A percentile compares a stretch with the other conserved stretches of the same genome.
Evolutionary conservation across 1,140 invertebrate genomes (phyloP).

Genomic region (Neocloeon triangulifer): DNA sequence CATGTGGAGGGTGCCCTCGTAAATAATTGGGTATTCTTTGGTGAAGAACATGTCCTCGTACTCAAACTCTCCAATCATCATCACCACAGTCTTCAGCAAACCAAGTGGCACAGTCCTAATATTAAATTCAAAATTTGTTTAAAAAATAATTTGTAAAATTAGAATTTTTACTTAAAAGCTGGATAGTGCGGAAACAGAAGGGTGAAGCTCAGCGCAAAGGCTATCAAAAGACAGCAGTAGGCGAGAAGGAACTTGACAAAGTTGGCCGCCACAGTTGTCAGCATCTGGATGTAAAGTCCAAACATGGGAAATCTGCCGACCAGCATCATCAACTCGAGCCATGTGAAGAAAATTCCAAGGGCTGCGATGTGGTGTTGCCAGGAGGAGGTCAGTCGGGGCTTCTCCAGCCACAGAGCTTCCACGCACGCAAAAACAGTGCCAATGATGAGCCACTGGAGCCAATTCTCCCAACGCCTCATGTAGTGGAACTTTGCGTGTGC

Average conservation of each 20-base stretch:
- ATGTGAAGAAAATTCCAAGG: slow-evolving; percentile 47
- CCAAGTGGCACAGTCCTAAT: slow-evolving; percentile 31
- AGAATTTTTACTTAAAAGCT: slow-evolving; percentile 25
- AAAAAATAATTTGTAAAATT: no score
- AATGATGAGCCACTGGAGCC: slow-evolving; percentile 55
- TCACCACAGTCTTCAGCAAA: slow-evolving; percentile 57
- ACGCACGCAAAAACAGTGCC: slow-evolving; percentile 35
- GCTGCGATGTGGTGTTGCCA: slow-evolving; percentile 66
- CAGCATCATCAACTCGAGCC: slow-evolving; percentile 62
- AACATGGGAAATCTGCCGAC: slow-evolving; percentile 65
- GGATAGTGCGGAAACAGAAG: slow-evolving; percentile 54
- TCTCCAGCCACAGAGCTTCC: slow-evolving; percentile 7
- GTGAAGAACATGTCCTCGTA: slow-evolving; percentile 64
- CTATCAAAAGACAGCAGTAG: slow-evolving; percentile 54
- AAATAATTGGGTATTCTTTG: slow-evolving; percentile 28
- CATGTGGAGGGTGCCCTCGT: slow-evolving; percentile 36
- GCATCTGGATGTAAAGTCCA: slow-evolving; percentile 68
- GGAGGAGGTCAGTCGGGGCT: slow-evolving; percentile 11
- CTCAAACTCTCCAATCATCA: slow-evolving; percentile 74
- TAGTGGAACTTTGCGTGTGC: slow-evolving; percentile 42
- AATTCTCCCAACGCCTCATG: slow-evolving; percentile 59
- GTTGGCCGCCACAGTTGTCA: slow-evolving; percentile 56
- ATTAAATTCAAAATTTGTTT: no score
- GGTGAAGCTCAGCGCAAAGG: slow-evolving; percentile 52
- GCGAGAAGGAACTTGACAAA: slow-evolving; percentile 62